Base-by-base conservation (phyloP, 2,797 vertebrate genomes). In the Pipistrellus nathusii region DNA sequence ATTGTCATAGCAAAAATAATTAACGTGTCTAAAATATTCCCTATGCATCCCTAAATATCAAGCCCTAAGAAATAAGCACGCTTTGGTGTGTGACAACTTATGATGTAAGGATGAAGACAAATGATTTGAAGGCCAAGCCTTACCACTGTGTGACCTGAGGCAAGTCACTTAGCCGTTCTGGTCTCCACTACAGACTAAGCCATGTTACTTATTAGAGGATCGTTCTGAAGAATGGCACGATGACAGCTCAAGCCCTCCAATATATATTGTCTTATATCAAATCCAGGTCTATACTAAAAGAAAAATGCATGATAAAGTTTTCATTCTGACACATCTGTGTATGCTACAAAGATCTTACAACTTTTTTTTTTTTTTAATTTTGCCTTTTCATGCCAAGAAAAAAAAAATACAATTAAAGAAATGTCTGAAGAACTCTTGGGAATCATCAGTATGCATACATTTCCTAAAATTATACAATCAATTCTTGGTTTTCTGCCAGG, bases 391-490 rank as follows among this genome's bases (percentile, higher is more conserved):
- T 48, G 57, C 9, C 64, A 93, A 30, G 62, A 81, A 88, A 75
- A 82, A 86, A 44, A 85, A 85, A 88, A 82, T 23, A 78, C n/a
- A 87, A 75, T 38, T 15, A 91, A 66, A 8, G 86, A 64, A 7
- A 71, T 51, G 5, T 90, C 72, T 69, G 59, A 85, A 95, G 82
- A 94, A 94, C 48, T 69, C 35, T 64, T 59, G 51, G 30, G 75
- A 95, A 90, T 59, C 18, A 95, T 78, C 57, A 78, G 55, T 94
- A 73, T 90, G 53, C 41, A 82, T 44, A 82, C 27, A 84, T 57
- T 91, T 94, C 91, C 66, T 80, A 62, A 93, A 93, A 86, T 76
- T 68, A 85, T 8, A 84, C 30, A 53, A 85, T 91, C 57, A n/a
- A 44, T 66, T 75, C 12, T 81, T 88, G 44, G 82, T 91, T 94